Base-by-base conservation (phyloP, 2,113 vertebrate species). In the Cyanoderma ruficeps region DNA sequence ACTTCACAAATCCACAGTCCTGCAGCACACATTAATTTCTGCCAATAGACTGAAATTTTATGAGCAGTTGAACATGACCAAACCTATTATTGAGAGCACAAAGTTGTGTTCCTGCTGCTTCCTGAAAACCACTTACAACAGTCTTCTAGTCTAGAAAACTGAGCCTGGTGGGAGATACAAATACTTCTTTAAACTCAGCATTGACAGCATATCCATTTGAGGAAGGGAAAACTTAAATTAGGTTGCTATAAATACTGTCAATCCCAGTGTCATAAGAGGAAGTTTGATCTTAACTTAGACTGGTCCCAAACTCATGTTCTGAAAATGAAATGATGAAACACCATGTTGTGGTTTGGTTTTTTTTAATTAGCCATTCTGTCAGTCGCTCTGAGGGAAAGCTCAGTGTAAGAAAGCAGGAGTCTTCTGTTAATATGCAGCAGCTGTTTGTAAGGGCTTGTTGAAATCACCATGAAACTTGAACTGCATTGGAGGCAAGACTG, bases 381-480 rank as follows among this genome's bases (percentile, higher is more conserved):
- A 77, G 56, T 59, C 21, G 12, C 74, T 93, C 46, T 9, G n/a
- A 93, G 68, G 52, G 20, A 78, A 78, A 91, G 77, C 70, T 91
- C 22, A 8, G 8, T 35, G 25, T 76, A 87, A 94, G 67, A 95
- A 83, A 84, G 28, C 35, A 79, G 71, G 44, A 67, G 19, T 71
- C 46, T 63, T 82, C 68, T 85, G 85, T 84, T 81, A 71, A 83
- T 96, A 85, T 15, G 44, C 69, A 96, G 89, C 97, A 97, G 96
- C 96, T 98, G 95, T 93, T 96, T 81, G 27, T 56, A 87, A 91
- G 44, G 46, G 64, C 71, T 94, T 93, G 49, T 74, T 93, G 78
- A 96, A 93, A 90, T 90, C 46, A 87, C 69, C 39, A 47, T 86
- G 96, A 97, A 98, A 97, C 44, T 68, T 88, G 89, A 98, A 89